Percentiles rank a stretch among this genome's conserved stretches.
Evolutionary conservation across 2,113 vertebrate genomes (phyloP).

Genomic region (Passer montanus): DNA sequence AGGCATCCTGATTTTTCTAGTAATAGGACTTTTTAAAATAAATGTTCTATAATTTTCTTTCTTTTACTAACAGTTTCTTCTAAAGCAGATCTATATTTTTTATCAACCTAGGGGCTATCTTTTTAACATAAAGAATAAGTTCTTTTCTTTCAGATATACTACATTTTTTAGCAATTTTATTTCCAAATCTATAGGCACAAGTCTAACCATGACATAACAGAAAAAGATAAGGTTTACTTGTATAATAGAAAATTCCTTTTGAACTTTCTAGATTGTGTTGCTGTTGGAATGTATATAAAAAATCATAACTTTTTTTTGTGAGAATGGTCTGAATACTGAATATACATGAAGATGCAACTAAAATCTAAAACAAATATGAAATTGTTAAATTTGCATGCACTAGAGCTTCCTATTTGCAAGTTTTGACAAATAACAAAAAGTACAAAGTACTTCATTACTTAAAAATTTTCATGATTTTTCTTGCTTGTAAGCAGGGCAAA

Average conservation of each 20-base stretch:
- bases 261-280: neutral
- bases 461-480: neutral
- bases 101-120: neutral
- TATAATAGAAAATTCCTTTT: neutral
- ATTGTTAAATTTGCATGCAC: neutral
- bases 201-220: neutral
- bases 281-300: neutral
- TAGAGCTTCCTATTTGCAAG: neutral
- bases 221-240: neutral
- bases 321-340: neutral
- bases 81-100: neutral
- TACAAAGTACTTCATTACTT: neutral
- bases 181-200: neutral
- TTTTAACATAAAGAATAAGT: neutral
- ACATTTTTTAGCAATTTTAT: neutral
- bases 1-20: neutral
- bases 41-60: neutral
- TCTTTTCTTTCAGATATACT: neutral
- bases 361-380: neutral
- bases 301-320: neutral
- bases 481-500: neutral
- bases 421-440: neutral
- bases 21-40: neutral
- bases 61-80: neutral
- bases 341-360: neutral